These are phyloP conservation scores for Condylostylus longicornis DNA, from an alignment of 1,140 invertebrate species.

Conservation along the genomic window DNA sequence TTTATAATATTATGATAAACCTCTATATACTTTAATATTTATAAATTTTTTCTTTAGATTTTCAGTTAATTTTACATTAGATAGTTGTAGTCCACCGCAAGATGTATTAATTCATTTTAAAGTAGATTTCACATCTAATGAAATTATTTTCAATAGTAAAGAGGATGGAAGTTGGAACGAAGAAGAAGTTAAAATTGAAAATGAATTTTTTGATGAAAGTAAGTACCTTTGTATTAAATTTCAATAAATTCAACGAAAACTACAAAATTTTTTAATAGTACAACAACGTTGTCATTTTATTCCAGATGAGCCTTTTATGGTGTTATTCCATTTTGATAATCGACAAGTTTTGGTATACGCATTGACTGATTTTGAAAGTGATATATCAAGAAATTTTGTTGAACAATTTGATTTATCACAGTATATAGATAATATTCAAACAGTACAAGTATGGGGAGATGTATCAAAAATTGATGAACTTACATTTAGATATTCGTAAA, in stretches of 20 bases:
- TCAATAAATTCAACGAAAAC: background rate
- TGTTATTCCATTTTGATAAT: no score
- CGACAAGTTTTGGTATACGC: background rate
- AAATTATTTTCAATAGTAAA: conserved; percentile 22
- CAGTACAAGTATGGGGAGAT: conserved; percentile 27
- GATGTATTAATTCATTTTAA: conserved; percentile 29
- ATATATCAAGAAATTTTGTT: conserved; percentile 1
- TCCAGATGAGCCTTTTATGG: background rate
- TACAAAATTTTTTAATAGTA: background rate
- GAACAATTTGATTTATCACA: conserved; percentile 6
- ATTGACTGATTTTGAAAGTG: conserved; percentile 2
- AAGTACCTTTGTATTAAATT: background rate
- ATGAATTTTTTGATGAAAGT: conserved; percentile 17
- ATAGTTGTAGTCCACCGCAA: conserved; percentile 12
- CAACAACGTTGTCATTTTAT: background rate
- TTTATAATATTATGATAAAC: conserved; percentile 10
- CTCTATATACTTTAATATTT: no score
- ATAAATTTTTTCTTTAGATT: conserved; percentile 18
- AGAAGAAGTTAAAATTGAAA: conserved; percentile 14
- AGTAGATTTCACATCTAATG: conserved; percentile 15
- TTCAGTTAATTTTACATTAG: conserved; percentile 28
- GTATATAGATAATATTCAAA: conserved; percentile 9
- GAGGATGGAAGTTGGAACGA: conserved; percentile 19
- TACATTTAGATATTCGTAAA: conserved; percentile 10
- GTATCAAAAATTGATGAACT: conserved; percentile 21